Evolutionary conservation across 2,113 vertebrate species (phyloP).

Genomic region (Eulacestoma nigropectus): DNA sequence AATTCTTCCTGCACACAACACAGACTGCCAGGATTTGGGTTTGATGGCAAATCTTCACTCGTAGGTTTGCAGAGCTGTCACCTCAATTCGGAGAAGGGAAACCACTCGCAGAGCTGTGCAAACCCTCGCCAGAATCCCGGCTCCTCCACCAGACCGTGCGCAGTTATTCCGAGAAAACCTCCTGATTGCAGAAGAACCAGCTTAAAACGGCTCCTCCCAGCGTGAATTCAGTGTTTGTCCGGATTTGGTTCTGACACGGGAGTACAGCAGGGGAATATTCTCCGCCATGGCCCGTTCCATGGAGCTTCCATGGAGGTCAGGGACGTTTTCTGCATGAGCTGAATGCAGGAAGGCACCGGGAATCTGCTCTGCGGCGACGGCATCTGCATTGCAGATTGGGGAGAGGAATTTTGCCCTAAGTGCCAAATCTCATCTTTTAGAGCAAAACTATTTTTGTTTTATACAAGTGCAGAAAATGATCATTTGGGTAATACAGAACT

Average conservation of each 20-base stretch:
- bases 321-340: neutral
- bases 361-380: conserved; percentile 23
- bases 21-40: neutral
- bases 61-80: neutral
- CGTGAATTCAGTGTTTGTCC: neutral
- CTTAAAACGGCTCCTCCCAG: neutral
- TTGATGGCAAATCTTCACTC: neutral
- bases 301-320: neutral
- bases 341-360: neutral
- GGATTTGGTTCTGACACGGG: neutral
- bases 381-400: conserved; percentile 66
- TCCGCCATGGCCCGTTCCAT: neutral
- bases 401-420: conserved; percentile 43
- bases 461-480: conserved; percentile 1
- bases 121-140: neutral
- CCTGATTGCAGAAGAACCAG: neutral
- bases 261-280: neutral
- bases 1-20: neutral
- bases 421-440: conserved; percentile 42
- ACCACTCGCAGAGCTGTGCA: neutral
- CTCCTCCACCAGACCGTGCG: neutral
- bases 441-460: conserved; percentile 45
- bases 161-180: neutral
- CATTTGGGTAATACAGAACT: neutral
- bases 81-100: neutral